Percentiles rank a stretch among this genome's conserved stretches.
Conservation (phyloP, 2,113 vertebrate species). For the Carassius auratus region DNA sequence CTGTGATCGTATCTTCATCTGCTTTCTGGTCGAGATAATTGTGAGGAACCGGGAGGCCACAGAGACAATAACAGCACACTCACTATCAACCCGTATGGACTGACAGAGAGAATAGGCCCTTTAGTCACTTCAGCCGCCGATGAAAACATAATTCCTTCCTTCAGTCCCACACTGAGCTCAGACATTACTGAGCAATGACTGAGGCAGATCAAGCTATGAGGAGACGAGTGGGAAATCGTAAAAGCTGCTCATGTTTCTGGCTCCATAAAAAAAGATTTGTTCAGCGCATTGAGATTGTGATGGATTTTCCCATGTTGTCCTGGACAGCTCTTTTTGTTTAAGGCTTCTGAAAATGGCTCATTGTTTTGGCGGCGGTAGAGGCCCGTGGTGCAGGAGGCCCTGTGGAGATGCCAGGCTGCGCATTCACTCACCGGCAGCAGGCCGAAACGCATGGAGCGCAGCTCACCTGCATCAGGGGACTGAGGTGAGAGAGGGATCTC, state of each 20-base stretch:
- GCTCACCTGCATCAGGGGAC: conserved; percentile 68
- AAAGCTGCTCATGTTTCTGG: conserved; percentile 83
- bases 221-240: conserved; percentile 79
- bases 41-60: conserved; percentile 15
- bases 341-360: conserved; percentile 80
- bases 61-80: conserved; percentile 36
- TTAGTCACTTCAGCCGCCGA: conserved; percentile 71
- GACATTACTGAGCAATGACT: conserved; percentile 78
- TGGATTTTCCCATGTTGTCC: conserved; percentile 85
- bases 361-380: conserved; percentile 65
- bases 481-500: conserved; percentile 54
- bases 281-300: conserved; percentile 81
- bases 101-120: conserved; percentile 52
- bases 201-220: conserved; percentile 82
- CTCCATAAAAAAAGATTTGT: conserved; percentile 83
- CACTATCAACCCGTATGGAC: conserved; percentile 51
- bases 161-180: conserved; percentile 73
- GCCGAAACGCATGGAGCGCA: conserved; percentile 78
- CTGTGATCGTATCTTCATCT: not conserved
- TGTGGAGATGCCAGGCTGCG: conserved; percentile 35
- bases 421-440: conserved; percentile 77
- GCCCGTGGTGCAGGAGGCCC: conserved; percentile 60
- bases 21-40: not conserved
- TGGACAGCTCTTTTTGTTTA: conserved; percentile 72
- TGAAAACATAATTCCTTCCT: conserved; percentile 86